These are phyloP conservation scores for Phrixothrix hirtus DNA, from an alignment of 2,888 invertebrate species.

Conservation along the genomic window DNA sequence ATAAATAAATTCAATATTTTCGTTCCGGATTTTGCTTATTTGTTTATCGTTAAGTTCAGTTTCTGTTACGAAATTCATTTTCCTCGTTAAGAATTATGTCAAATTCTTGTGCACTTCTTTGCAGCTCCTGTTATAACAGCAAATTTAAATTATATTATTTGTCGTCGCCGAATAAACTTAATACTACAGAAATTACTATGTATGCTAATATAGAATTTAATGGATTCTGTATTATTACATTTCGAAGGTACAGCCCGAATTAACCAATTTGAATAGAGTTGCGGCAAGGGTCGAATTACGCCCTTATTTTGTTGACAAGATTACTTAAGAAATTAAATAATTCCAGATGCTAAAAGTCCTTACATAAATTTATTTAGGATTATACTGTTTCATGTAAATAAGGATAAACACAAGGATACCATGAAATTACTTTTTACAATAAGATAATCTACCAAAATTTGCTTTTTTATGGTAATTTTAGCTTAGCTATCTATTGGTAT, in stretches of 20 bases:
- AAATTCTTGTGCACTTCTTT: constrained; percentile 12
- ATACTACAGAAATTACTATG: constrained; percentile 48
- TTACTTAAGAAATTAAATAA: constrained; percentile 41
- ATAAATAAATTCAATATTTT: no score
- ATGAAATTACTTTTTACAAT: not conserved
- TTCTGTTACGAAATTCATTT: no score
- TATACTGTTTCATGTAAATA: constrained; percentile 4
- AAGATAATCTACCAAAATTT: no score
- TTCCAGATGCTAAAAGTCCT: constrained; percentile 27
- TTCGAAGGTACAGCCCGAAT: constrained; percentile 49
- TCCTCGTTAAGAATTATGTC: no score
- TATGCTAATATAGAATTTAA: constrained; percentile 53
- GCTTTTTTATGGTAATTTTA: no score
- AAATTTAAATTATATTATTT: constrained; percentile 41
- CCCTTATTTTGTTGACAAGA: constrained; percentile 38
- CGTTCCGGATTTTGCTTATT: no score
- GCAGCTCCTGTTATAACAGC: constrained; percentile 12
- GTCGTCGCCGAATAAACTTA: constrained; percentile 43
- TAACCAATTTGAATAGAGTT: constrained; percentile 51
- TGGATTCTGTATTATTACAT: constrained; percentile 52
- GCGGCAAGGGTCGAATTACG: constrained; percentile 45
- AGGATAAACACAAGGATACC: not conserved
- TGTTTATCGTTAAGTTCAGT: no score
- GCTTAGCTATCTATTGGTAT: no score
- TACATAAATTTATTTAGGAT: constrained; percentile 24